A percentile compares a stretch with the other conserved stretches of the same genome.
phyloP scores from a whole-genome alignment of 2,888 invertebrate species.

The Hololepta plana region DNA sequence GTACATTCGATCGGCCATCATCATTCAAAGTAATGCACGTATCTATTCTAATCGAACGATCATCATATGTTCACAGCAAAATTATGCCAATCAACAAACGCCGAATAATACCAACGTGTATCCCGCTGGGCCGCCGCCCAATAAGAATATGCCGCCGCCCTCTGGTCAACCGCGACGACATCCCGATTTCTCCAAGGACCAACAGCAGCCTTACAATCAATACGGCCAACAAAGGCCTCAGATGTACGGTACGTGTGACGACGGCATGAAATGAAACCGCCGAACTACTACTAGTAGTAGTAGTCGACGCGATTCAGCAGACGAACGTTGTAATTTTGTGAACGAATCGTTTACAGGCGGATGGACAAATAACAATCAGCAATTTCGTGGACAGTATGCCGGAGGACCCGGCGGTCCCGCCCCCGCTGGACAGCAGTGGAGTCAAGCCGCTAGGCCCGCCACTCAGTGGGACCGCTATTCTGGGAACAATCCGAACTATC shows the following conservation, averaged over 20 bases:
- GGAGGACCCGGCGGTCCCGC: slow-evolving; percentile 17
- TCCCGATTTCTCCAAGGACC: slow-evolving; percentile 68
- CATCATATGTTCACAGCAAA: no score
- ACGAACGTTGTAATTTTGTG: no score
- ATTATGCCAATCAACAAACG: slow-evolving; percentile 19
- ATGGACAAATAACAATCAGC: slow-evolving; percentile 46
- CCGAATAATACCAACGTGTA: slow-evolving; percentile 23
- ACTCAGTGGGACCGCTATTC: slow-evolving; percentile 23
- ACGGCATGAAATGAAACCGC: no score
- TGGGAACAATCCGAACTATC: slow-evolving; percentile 21
- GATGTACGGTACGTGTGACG: slow-evolving; percentile 42
- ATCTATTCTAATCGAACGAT: no score
- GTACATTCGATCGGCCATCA: slow-evolving; percentile 12
- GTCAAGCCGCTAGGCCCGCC: slow-evolving; percentile 26
- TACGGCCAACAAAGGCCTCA: slow-evolving; percentile 46
- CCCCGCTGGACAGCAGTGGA: slow-evolving; percentile 26
- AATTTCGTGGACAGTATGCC: slow-evolving; percentile 31
- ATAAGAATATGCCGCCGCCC: slow-evolving; percentile 42
- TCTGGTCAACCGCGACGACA: slow-evolving; percentile 57
- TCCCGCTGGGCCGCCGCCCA: slow-evolving; percentile 26
- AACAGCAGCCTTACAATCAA: slow-evolving; percentile 30
- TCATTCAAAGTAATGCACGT: no score
- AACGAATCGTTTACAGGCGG: slow-evolving; percentile 33
- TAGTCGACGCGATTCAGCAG: no score
- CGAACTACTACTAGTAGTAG: no score